Percentiles rank a stretch among this genome's conserved stretches.
phyloP scores from a whole-genome alignment of 2,888 invertebrate genomes.

The Chrysolina oricalcia region DNA sequence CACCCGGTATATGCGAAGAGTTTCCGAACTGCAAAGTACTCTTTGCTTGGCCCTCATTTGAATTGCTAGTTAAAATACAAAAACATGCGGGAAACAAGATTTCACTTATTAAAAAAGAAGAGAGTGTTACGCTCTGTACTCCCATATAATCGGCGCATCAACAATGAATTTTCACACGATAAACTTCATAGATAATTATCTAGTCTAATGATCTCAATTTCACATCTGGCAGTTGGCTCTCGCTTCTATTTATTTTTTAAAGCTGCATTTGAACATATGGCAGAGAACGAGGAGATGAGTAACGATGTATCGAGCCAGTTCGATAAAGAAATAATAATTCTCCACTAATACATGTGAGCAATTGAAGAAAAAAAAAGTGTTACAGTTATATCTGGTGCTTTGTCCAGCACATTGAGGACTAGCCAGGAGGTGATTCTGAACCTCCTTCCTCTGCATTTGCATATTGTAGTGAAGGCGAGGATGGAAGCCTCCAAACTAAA shows the following conservation, averaged over 20 bases:
- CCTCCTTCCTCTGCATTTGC: too few relatives aligned
- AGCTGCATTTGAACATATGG: not conserved
- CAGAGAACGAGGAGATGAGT: not conserved
- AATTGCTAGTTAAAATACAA: not conserved
- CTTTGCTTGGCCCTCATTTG: too few relatives aligned
- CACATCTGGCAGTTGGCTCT: slow-evolving; percentile 9
- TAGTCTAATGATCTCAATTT: slow-evolving; percentile 22
- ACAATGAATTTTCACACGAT: slow-evolving; percentile 21
- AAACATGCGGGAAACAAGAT: slow-evolving; percentile 22
- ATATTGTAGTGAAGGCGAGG: too few relatives aligned
- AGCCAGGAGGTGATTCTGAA: too few relatives aligned
- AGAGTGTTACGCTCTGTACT: slow-evolving; percentile 18
- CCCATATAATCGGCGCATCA: slow-evolving; percentile 6
- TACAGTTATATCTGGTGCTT: too few relatives aligned
- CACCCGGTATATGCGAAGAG: too few relatives aligned
- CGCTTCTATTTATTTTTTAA: not conserved
- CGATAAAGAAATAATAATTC: too few relatives aligned
- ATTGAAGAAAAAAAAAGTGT: too few relatives aligned
- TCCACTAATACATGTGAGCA: too few relatives aligned
- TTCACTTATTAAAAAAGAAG: slow-evolving; percentile 27
- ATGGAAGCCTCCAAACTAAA: too few relatives aligned
- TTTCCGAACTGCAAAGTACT: too few relatives aligned
- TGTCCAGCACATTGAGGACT: too few relatives aligned
- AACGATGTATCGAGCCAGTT: not conserved
- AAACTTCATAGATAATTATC: slow-evolving; percentile 2